These are phyloP conservation scores for Caenorhabditis sulstoni DNA, from an alignment of 2,888 invertebrate species.

Conservation along the genomic window DNA sequence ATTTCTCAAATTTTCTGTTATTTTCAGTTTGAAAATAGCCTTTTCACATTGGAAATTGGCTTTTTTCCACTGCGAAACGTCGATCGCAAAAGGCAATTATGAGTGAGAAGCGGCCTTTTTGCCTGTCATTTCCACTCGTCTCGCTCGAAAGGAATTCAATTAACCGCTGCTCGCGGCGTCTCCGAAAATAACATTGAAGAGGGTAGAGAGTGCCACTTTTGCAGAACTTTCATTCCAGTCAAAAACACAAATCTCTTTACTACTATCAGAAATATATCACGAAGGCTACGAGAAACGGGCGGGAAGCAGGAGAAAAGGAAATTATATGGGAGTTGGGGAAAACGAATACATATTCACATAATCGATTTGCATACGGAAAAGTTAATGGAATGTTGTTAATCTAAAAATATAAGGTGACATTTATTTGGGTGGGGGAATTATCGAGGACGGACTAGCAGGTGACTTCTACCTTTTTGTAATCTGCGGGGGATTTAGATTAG, in stretches of 20 bases:
- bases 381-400: slow-evolving; percentile 51
- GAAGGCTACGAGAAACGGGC: slow-evolving; percentile 16
- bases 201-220: neutral
- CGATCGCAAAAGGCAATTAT: slow-evolving; percentile 37
- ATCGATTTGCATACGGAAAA: slow-evolving; percentile 29
- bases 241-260: slow-evolving; percentile 28
- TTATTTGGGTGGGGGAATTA: slow-evolving; percentile 6
- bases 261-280: slow-evolving; percentile 27
- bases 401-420: slow-evolving; percentile 24
- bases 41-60: slow-evolving; percentile 34
- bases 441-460: slow-evolving; percentile 22
- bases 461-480: slow-evolving; percentile 10
- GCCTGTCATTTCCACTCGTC: slow-evolving; percentile 38
- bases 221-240: slow-evolving; percentile 25
- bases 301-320: slow-evolving; percentile 27
- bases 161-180: slow-evolving; percentile 8
- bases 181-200: neutral
- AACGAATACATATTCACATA: slow-evolving; percentile 53
- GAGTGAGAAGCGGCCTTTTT: slow-evolving; percentile 14
- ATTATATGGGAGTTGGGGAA: neutral
- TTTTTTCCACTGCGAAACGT: slow-evolving; percentile 12
- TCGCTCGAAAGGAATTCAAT: slow-evolving; percentile 21
- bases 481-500: neutral
- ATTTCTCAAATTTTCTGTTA: neutral
- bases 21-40: slow-evolving; percentile 11